These are phyloP conservation scores for Brachionus paranguensis DNA, from an alignment of 1,140 invertebrate species.

Conservation along the genomic window DNA sequence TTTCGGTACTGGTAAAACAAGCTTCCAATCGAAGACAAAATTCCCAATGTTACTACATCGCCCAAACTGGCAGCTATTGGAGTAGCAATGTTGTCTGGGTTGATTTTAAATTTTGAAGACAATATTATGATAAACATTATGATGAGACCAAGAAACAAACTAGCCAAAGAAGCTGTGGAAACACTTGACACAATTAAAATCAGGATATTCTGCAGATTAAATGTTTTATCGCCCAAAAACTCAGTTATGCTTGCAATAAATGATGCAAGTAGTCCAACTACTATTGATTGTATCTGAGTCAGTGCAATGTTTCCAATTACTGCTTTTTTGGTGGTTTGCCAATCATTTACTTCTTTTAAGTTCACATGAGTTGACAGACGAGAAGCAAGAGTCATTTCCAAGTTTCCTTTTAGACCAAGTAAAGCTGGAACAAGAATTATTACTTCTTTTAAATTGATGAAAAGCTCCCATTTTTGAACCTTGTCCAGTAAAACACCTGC, in stretches of 20 bases:
- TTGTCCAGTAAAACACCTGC: slow-evolving; percentile 66
- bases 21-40: slow-evolving; percentile 63
- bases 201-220: slow-evolving; percentile 74
- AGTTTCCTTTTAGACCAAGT: slow-evolving; percentile 88
- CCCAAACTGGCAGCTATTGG: slow-evolving; percentile 91
- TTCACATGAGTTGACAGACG: slow-evolving; percentile 72
- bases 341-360: slow-evolving; percentile 48
- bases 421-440: slow-evolving; percentile 87
- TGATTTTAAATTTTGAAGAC: slow-evolving; percentile 67
- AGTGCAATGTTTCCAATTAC: slow-evolving; percentile 78
- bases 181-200: slow-evolving; percentile 79
- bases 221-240: slow-evolving; percentile 71
- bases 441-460: slow-evolving; percentile 63
- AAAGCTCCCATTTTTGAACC: not conserved
- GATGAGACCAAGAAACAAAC: slow-evolving; percentile 67
- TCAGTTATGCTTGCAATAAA: slow-evolving; percentile 76
- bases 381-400: slow-evolving; percentile 94
- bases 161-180: slow-evolving; percentile 82
- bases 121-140: slow-evolving; percentile 65
- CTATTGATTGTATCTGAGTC: slow-evolving; percentile 85
- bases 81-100: slow-evolving; percentile 93
- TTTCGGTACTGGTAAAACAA: not conserved
- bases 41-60: slow-evolving; percentile 77
- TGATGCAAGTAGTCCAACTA: slow-evolving; percentile 84
- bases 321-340: slow-evolving; percentile 61